Conservation (phyloP, 2,888 invertebrate species). For the Aphelenchoides bicaudatus region DNA sequence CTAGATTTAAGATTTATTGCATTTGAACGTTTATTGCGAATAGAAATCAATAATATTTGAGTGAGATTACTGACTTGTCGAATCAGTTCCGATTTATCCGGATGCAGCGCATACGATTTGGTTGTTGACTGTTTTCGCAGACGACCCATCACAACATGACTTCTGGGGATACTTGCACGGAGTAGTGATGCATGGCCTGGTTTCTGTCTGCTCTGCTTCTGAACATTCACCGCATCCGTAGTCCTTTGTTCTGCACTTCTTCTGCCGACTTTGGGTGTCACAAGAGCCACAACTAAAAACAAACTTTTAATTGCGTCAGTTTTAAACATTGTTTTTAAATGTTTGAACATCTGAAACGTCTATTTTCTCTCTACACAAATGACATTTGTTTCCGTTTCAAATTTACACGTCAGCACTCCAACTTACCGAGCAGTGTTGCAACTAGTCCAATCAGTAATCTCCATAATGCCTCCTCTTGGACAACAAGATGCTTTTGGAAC, state of each 20-base stretch:
- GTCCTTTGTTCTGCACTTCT: conserved; percentile 2
- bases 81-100: too few species aligned
- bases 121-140: neutral
- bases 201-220: conserved; percentile 5
- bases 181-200: neutral
- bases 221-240: conserved; percentile 6
- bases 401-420: too few species aligned
- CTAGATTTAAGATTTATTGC: too few species aligned
- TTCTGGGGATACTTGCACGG: neutral
- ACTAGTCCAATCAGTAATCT: conserved; percentile 3
- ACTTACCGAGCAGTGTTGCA: too few species aligned
- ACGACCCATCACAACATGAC: neutral
- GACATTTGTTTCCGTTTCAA: too few species aligned
- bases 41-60: too few species aligned
- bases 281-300: conserved; percentile 3
- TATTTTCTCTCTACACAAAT: too few species aligned
- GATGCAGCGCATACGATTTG: conserved; percentile 1
- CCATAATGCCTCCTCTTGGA: neutral
- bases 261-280: neutral
- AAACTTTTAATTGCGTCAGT: too few species aligned
- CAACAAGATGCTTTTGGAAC: conserved; percentile 7
- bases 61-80: too few species aligned
- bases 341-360: too few species aligned
- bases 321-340: too few species aligned
- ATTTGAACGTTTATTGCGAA: too few species aligned